A percentile compares a stretch with the other conserved stretches of the same genome.
Conservation (phyloP, 1,140 invertebrate genomes). For the Brachionus calyciflorus region DNA sequence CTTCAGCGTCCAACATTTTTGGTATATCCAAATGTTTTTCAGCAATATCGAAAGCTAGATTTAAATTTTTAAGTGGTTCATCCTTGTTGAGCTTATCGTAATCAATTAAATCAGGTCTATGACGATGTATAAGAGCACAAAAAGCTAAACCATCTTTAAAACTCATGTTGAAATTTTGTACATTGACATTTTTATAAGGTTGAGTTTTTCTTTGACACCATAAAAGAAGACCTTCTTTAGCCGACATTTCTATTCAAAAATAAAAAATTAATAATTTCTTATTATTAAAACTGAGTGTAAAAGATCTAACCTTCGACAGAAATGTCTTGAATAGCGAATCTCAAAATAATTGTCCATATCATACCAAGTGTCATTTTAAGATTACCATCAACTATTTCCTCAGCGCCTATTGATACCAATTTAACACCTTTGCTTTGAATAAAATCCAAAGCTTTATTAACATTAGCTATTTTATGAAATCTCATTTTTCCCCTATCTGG, state of each 20-base stretch:
- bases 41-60: slow-evolving; percentile 97
- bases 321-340: slow-evolving; percentile 99
- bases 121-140: slow-evolving; percentile 97
- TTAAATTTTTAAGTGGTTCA: slow-evolving; percentile 96
- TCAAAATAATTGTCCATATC: slow-evolving; percentile 99
- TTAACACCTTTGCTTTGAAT: slow-evolving; percentile 98
- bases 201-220: slow-evolving; percentile 99
- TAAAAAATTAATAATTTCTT: not conserved
- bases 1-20: slow-evolving; percentile 99
- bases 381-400: slow-evolving; percentile 99
- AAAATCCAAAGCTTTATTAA: slow-evolving; percentile 97
- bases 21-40: slow-evolving; percentile 99
- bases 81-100: slow-evolving; percentile 93
- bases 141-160: slow-evolving; percentile 88
- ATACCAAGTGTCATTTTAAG: slow-evolving; percentile 99
- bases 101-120: slow-evolving; percentile 96
- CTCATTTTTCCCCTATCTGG: slow-evolving; percentile 97
- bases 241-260: slow-evolving; percentile 79
- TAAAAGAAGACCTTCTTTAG: slow-evolving; percentile 94
- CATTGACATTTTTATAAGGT: slow-evolving; percentile 99
- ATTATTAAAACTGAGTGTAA: not conserved
- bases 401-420: slow-evolving; percentile 89
- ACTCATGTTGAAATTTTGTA: slow-evolving; percentile 93
- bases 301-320: slow-evolving; percentile 74
- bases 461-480: slow-evolving; percentile 99